Evolutionary conservation across 2,797 vertebrate genomes (phyloP), one percentile per base, ranked within the genome.

Genomic region (Betta splendens): DNA sequence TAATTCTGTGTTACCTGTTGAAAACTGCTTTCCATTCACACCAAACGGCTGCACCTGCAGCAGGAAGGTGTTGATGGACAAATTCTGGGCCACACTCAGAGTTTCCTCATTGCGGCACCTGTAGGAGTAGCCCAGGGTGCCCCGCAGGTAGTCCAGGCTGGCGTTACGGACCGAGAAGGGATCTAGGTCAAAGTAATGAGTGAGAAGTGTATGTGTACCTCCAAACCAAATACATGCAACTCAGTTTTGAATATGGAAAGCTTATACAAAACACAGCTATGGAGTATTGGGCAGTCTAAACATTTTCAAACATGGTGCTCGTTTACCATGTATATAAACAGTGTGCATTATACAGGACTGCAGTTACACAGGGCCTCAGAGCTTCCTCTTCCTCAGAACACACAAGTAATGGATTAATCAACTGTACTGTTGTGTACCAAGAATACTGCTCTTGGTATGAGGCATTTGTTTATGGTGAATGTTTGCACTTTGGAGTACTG

Each of bases 1-100:
- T 35, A 16, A 35, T 35, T 35, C 2, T 35, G 11, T 4, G 29
- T 12, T 90, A 99, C 98, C 96, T 87, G 94, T 72, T 71, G 92
- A 95, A 68, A 98, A 99, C 75, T 92, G 87, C 71, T 85, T 84
- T 42, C 89, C 92, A 0, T 71, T 86, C 7, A 98, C 64, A 22
- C 82, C 90, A 38, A 99, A 99, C 10, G 95, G 94, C 83, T 99
- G 98, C 78, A 99, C 79, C 84, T 94, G 93, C 72, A 98, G 81
- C 40, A 91, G 81, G 87, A 95, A 97, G 36, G 92, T 72, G 70
- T 95, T 95, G 82, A 99, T 75, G 13, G 92, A 85, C 35, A 93
- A 87, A 11, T 70, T 15, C 5, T 68, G 47, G 0, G 78, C 80
- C 75, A 98, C 86, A 0, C 15, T 56, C 38, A 98, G 82, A 4